phyloP scores from a whole-genome alignment of 1,140 invertebrate species.

The Trachymyrmex septentrionalis region DNA sequence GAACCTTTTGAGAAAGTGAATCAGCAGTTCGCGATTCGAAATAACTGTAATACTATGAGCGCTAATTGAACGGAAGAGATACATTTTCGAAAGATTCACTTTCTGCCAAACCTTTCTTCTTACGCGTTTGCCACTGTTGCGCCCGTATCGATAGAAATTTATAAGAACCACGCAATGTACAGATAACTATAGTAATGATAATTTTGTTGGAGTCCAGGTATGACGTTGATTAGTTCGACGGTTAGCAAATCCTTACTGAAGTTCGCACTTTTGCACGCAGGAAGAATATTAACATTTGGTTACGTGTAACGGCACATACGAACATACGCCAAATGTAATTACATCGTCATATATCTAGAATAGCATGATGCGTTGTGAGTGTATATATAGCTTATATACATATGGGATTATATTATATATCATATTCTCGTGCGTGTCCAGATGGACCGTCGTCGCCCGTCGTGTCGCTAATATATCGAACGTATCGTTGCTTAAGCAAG shows the following conservation, averaged over 20 bases:
- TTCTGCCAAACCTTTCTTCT: conserved; percentile 2
- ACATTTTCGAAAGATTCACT: conserved; percentile 40
- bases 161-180: conserved; percentile 25
- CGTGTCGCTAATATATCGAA: conserved; percentile 46
- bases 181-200: conserved; percentile 35
- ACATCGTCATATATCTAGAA: conserved; percentile 79
- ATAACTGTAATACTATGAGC: conserved; percentile 28
- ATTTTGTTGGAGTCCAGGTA: conserved; percentile 51
- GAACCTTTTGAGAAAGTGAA: conserved; percentile 33
- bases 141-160: conserved; percentile 21
- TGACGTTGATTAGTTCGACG: conserved; percentile 55
- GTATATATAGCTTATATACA: conserved; percentile 68
- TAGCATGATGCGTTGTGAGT: conserved; percentile 74
- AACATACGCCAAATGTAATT: conserved; percentile 79
- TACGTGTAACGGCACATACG: conserved; percentile 69
- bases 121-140: conserved; percentile 25
- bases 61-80: conserved; percentile 38
- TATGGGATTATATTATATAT: conserved; percentile 71
- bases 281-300: conserved; percentile 75
- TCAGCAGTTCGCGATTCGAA: conserved; percentile 28
- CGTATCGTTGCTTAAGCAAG: conserved; percentile 22
- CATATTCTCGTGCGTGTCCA: conserved; percentile 57
- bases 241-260: conserved; percentile 72
- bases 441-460: conserved; percentile 30
- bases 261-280: conserved; percentile 68